Evolutionary conservation across 2,888 invertebrate species (phyloP).

Genomic region (Sesia apiformis): DNA sequence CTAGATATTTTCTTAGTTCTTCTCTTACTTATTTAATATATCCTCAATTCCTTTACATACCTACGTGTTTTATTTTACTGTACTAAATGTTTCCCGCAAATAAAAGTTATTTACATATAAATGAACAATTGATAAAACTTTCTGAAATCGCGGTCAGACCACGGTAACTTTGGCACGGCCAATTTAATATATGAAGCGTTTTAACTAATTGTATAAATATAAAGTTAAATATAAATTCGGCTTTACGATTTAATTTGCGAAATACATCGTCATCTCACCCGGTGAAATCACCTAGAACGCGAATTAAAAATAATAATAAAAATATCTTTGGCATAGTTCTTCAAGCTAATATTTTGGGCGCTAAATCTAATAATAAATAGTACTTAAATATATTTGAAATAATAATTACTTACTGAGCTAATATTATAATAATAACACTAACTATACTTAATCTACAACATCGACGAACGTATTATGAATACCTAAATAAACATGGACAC

Average conservation of each 20-base stretch:
- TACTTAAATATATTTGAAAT: too few species aligned
- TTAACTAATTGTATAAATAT: neutral
- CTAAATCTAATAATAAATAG: neutral
- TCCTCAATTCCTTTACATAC: too few species aligned
- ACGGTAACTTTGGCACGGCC: constrained; percentile 39
- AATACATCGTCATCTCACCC: too few species aligned
- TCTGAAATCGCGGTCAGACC: neutral
- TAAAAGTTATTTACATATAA: too few species aligned
- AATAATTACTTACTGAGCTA: neutral
- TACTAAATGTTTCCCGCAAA: too few species aligned
- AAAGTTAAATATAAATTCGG: constrained; percentile 1
- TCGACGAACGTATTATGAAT: constrained; percentile 37
- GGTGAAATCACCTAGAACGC: too few species aligned
- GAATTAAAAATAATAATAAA: neutral
- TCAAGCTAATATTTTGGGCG: neutral
- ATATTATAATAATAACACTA: constrained; percentile 13
- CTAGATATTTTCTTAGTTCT: too few species aligned
- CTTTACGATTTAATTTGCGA: neutral
- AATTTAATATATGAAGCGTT: constrained; percentile 19
- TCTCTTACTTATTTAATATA: too few species aligned
- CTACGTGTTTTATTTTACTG: too few species aligned
- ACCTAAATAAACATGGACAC: constrained; percentile 22
- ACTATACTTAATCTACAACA: constrained; percentile 36
- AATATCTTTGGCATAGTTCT: neutral
- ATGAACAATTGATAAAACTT: too few species aligned